Base-by-base conservation (phyloP, 2,113 vertebrate species). In the Prinia subflava region DNA sequence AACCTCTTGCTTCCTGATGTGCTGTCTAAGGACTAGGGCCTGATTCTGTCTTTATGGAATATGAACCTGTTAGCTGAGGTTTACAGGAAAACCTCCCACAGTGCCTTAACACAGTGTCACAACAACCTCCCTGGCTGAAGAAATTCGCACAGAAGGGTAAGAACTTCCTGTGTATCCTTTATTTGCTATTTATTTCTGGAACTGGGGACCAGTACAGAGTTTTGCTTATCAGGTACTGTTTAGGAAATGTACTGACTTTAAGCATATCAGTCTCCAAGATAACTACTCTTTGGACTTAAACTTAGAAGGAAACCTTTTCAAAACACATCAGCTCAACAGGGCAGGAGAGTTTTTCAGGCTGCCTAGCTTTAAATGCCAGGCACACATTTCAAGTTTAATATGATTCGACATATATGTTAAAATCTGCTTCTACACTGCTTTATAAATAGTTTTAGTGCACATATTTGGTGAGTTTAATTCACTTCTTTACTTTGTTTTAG, bases 381-480 rank as follows among this genome's bases (percentile, higher is more conserved):
- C 21, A 52, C 50, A 46, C 30, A 80, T 80, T 46, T 71, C 47
- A 75, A 59, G 47, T 87, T 93, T 84, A 92, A 92, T 75, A 84
- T 25, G 52, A 90, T 83, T 82, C 49, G 41, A 92, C 14, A n/a
- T 10, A 96, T 13, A 83, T 0, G 1, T 33, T 52, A 74, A 79
- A 82, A 96, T 92, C 83, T 97, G 85, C 41, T 96, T 96, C 90
- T 83, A 64, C 62, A 76, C 67, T 95, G 60, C 82, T 91, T 95
- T 69, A 94, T 83, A 95, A 95, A 95, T 87, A 95, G 53, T 94
- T 96, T 92, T 59, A 94, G 20, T 52, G 18, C 69, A 77, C 79
- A 41, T 57, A 96, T 91, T 92, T 28, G 1, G 39, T 89, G 47
- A 73, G 42, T 59, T 70, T 90, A 97, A 92, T 94, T 97, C 76